Base-by-base conservation (phyloP, 2,113 vertebrate species). In the rabbit (Oryctolagus cuniculus) region DNA sequence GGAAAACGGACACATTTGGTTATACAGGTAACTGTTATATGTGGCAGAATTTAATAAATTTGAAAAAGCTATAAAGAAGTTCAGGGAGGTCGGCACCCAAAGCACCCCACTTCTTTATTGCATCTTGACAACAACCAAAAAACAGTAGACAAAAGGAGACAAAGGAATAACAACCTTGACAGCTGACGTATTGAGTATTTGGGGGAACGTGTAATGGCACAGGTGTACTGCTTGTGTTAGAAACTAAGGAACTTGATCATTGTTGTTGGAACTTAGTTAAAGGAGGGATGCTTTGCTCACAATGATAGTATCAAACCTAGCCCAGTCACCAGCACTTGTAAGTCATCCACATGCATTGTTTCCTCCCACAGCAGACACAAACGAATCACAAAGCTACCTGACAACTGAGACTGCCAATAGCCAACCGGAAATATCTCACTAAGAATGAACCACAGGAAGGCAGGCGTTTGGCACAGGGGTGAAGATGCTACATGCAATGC, bases 381-480 rank as follows among this genome's bases (percentile, higher is more conserved):
- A 94, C 3, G 70, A 80, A 91, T 66, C 16, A 9, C 22, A 66
- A 61, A 66, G 70, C 64, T 66, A 79, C 73, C 74, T 10, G 8
- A 53, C 75, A 90, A 61, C n/a, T 88, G 51, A 36, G 79, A 38
- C 73, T 72, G 44, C 78, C 61, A 27, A 34, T 58, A 83, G 63
- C 79, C 82, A 90, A 83, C 21, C 12, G 53, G 49, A 95, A 93
- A 69, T 51, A 73, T 22, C 87, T 84, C 70, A 70, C 63, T 64
- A 78, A 84, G 34, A 89, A 77, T 67, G 70, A 80, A 93, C 69
- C 77, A 61, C 19, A 19, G 55, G 55, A 58, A 58, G 19, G 55
- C 19, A 19, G 55, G 55, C 13, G 5, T 58, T 5, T 15, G 55
- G 19, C 55, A 58, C 55, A 58, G 13, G 55, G 13, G 55, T 15